Evolutionary conservation across 2,888 invertebrate species (phyloP), one percentile per base, ranked within the genome.

Genomic region (Melanostoma mellinum): DNA sequence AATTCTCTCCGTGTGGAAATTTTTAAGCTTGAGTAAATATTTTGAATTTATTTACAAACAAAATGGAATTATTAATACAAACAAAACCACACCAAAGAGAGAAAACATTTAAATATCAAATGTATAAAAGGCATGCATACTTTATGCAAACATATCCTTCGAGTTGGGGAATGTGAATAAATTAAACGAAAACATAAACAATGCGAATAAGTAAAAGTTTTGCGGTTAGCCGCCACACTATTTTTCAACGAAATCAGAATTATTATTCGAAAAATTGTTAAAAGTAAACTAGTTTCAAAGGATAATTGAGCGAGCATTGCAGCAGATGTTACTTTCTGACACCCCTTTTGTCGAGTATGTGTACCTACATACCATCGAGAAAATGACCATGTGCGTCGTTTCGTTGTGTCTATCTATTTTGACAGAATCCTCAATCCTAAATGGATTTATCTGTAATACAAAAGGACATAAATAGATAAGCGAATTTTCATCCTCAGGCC

Each of bases 251-350:
- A 30, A 63, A 30, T 48, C 36, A 32, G 9, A 33, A 50, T 38
- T 63, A 38, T 50, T 65, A 48, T 5, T 3, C 9, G 33, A 55
- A 35, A 20, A n/a, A 38, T 20, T 48, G 8, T 46, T 38, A 33
- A 35, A 48, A 61, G 63, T 50, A n/a, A 65, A 44, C 42, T 44
- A 75, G 60, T 67, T 81, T 42, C 40, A 72, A 71, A 71, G 71
- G 60, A 78, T 67, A 67, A 46, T 38, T n/a, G 10, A 10, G 50
- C 38, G 38, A 40, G 36, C 42, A 33, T 53, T 35, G 32, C 55
- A 55, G 76, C 80, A 81, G 80, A 81, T 81, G 80, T 81, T 65
- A 6, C 36, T 63, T 35, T 52, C 32, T 2, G 33, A 32, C 75
- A 75, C 69, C 71, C 76, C 63, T 48, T 71, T 79, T 71, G 58